Conservation (phyloP, 2,797 vertebrate species). For the Graptemys geographica region DNA sequence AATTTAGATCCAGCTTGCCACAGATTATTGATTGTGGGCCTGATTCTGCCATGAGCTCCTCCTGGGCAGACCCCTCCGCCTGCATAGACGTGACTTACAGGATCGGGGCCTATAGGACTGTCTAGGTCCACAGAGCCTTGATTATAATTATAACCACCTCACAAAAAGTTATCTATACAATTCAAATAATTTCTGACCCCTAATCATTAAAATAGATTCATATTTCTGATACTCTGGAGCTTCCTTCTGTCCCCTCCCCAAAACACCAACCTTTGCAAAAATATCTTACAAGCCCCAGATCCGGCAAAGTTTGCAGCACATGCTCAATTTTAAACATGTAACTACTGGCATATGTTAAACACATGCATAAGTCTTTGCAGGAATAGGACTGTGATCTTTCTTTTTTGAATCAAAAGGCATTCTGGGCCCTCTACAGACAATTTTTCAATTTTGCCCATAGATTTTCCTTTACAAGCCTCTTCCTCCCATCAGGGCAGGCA, state of each 20-base stretch:
- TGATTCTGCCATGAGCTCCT: too few relatives aligned
- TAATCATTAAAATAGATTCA: slow-evolving; percentile 13
- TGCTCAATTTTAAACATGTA: slow-evolving; percentile 51
- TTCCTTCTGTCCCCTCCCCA: background rate
- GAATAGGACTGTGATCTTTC: background rate
- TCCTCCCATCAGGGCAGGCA: slow-evolving; percentile 12
- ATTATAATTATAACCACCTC: too few relatives aligned
- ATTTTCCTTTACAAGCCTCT: slow-evolving; percentile 55
- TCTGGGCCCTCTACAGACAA: slow-evolving; percentile 34
- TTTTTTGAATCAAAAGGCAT: slow-evolving; percentile 11
- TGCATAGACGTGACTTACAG: too few relatives aligned
- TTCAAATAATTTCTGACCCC: background rate
- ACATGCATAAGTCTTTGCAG: slow-evolving; percentile 1
- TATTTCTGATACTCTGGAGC: background rate
- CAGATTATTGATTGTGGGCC: too few relatives aligned
- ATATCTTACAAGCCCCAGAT: slow-evolving; percentile 57
- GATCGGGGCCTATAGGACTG: too few relatives aligned
- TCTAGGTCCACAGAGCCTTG: too few relatives aligned
- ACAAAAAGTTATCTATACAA: background rate
- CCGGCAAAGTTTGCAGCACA: slow-evolving; percentile 48
- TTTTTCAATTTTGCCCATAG: slow-evolving; percentile 1
- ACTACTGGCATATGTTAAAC: slow-evolving; percentile 47
- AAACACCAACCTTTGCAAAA: slow-evolving; percentile 34
- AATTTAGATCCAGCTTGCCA: too few relatives aligned
- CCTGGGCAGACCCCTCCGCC: too few relatives aligned